Conservation (phyloP, 1,140 invertebrate genomes). For the Musca domestica region DNA sequence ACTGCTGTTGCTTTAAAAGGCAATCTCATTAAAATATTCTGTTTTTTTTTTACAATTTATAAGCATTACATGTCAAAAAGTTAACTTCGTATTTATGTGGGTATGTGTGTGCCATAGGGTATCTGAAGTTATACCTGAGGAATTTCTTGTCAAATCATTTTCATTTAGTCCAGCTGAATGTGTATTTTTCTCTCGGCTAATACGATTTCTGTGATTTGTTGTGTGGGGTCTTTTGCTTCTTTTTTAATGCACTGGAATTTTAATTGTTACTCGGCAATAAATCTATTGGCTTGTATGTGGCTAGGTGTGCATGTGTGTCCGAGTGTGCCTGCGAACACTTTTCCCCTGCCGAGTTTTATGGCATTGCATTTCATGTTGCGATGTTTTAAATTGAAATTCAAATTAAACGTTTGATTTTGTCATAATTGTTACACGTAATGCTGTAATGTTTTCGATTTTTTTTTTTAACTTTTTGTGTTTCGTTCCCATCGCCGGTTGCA, state of each 20-base stretch:
- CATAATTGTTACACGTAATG: slow-evolving; percentile 6
- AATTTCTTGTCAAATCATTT: slow-evolving; percentile 2
- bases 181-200: too few relatives aligned
- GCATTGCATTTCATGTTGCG: background rate
- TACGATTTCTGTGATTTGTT: too few relatives aligned
- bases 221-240: background rate
- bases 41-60: background rate
- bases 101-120: too few relatives aligned
- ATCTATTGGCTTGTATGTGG: background rate
- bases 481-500: too few relatives aligned
- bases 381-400: slow-evolving; percentile 11
- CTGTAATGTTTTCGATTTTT: too few relatives aligned
- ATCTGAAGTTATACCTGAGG: background rate
- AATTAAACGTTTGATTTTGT: slow-evolving; percentile 7
- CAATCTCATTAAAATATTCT: slow-evolving; percentile 20
- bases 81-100: background rate
- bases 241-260: slow-evolving; percentile 11
- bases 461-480: too few relatives aligned
- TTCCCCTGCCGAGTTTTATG: background rate
- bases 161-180: too few relatives aligned
- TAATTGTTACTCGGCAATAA: background rate
- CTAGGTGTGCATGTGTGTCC: background rate
- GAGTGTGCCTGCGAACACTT: too few relatives aligned
- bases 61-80: background rate
- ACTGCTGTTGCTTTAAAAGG: too few relatives aligned